Conservation (phyloP, 2,888 invertebrate species). For the Nysson spinosus region DNA sequence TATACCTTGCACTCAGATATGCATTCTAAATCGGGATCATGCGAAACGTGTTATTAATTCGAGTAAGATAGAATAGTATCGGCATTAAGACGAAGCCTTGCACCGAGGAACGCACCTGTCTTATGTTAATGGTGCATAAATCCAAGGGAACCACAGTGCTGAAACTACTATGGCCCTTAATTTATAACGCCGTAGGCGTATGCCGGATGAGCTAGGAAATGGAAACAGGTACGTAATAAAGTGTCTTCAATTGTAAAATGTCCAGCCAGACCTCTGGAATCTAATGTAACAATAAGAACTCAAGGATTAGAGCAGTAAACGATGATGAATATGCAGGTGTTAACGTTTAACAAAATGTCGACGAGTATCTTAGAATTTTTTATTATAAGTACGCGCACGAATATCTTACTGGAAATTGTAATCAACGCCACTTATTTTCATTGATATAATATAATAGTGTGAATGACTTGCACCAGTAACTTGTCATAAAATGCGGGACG, state of each 20-base stretch:
- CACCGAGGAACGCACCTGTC: constrained; percentile 49
- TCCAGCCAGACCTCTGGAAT: neutral
- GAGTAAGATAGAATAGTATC: neutral
- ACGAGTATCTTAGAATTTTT: too few species aligned
- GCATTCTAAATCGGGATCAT: constrained; percentile 26
- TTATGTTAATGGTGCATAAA: constrained; percentile 52
- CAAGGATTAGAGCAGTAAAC: neutral
- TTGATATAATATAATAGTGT: too few species aligned
- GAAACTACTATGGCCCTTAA: constrained; percentile 23
- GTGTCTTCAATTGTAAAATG: constrained; percentile 2
- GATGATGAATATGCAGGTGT: constrained; percentile 4
- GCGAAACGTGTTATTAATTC: constrained; percentile 53
- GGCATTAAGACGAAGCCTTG: neutral
- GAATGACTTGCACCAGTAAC: too few species aligned
- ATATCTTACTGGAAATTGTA: too few species aligned
- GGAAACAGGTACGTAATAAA: constrained; percentile 13
- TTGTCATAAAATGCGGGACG: too few species aligned
- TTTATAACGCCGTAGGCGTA: constrained; percentile 42
- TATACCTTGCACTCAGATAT: constrained; percentile 29
- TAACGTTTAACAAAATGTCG: neutral
- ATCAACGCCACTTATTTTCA: too few species aligned
- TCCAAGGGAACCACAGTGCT: constrained; percentile 22
- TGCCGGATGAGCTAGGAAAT: constrained; percentile 11
- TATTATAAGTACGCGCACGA: too few species aligned
- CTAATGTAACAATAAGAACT: neutral